phyloP scores from a whole-genome alignment of 2,797 vertebrate genomes.

The Kryptolebias ocellatus region DNA sequence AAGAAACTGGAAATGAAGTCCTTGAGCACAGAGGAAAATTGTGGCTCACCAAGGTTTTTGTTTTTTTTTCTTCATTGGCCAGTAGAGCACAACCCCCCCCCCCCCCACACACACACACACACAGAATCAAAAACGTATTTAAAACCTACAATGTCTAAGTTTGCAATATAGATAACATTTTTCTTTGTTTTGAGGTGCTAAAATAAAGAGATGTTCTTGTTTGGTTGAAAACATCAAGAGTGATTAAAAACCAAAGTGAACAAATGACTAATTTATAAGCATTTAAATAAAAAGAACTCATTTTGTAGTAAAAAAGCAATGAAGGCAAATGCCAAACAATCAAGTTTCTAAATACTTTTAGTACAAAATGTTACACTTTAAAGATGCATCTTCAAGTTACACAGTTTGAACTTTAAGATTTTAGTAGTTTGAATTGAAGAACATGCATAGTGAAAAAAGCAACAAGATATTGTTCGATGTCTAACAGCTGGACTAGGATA shows the following conservation, averaged over 20 bases:
- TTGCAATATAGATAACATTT: background rate
- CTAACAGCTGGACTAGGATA: no score
- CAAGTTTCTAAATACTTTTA: background rate
- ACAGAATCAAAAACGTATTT: background rate
- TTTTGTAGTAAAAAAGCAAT: background rate
- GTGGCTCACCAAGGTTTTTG: slow-evolving; percentile 1
- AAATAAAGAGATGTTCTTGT: background rate
- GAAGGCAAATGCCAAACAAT: background rate
- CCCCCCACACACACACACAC: no score
- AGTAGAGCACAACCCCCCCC: background rate
- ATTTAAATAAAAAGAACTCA: background rate
- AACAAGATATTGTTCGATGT: no score
- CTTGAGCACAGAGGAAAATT: slow-evolving; percentile 4
- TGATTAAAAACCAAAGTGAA: slow-evolving; percentile 1
- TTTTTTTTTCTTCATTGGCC: background rate
- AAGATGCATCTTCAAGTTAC: background rate
- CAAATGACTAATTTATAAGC: background rate
- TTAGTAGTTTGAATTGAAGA: background rate
- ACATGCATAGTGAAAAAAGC: background rate
- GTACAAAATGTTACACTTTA: background rate
- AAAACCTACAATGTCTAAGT: background rate
- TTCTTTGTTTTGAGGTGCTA: background rate
- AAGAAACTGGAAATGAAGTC: slow-evolving; percentile 5
- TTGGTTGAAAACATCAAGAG: background rate
- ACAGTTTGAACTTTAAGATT: background rate